Evolutionary conservation across 2,113 vertebrate genomes (phyloP), one percentile per base, ranked within the genome.

Genomic region (Engystomops pustulosus): DNA sequence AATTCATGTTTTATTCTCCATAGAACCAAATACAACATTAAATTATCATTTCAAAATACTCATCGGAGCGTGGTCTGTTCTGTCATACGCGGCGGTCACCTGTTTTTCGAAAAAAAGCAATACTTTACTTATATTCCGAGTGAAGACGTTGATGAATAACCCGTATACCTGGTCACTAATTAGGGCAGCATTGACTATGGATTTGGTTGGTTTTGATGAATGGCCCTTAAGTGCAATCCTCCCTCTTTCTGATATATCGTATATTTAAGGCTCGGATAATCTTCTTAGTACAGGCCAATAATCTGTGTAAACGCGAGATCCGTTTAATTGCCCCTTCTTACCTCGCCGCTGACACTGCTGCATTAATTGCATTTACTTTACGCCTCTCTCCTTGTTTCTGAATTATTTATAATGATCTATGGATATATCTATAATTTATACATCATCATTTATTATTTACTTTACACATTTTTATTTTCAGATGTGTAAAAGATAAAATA

Each of bases 221-320:
- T 65, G 45, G 25, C 44, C 78, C 15, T 3, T 49, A 15, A n/a
- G 74, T 12, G 18, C 6, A 18, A 38, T 58, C 30, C 32, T 36
- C 30, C 38, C 14, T 32, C 17, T 76, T 77, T 58, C 14, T 68
- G 10, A 68, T 80, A 32, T 8, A 41, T 41, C 4, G 8, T 68
- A 68, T 68, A 47, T 47, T 68, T 62, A 49, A 47, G 49, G 18
- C 51, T 80, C 27, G 58, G n/a, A 32, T 68, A 68, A 80, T 80
- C 78, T 80, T 8, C 60, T 41, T 80, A 65, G 38, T 47, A 45
- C 1, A 41, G 44, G 32, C 14, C 23, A 80, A 20, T 68, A 30
- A 34, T 51, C 41, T 67, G 27, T 34, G 62, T 68, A 49, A 30
- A 30, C 18, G 5, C 1, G 9, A 41, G 25, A 32, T 38, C 23